Base-by-base conservation (phyloP, 2,888 invertebrate species). In the Julus scandinavius region DNA sequence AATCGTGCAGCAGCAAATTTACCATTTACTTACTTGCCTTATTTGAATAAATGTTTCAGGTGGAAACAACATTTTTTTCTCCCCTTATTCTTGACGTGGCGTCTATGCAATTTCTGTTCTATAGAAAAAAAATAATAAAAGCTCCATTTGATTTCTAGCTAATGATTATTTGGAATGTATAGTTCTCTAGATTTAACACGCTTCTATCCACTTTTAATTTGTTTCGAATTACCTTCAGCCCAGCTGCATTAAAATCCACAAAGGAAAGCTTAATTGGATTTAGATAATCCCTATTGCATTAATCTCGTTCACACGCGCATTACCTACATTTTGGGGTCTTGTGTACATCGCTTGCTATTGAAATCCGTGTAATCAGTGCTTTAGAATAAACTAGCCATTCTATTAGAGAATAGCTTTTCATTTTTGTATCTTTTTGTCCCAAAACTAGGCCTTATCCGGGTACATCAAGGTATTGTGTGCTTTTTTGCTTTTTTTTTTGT, bases 391-490 rank as follows among this genome's bases (percentile, higher is more conserved):
- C 29, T 72, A 72, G 72, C 72, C 9, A 29, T 72, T 72, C 72
- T 72, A 72, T 72, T 72, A 72, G 72, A 29, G 29, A 72, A 72
- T 72, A 72, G 72, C 29, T 72, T 72, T 72, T 72, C 72, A 72
- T 72, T 72, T 72, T 29, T 72, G 7, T 72, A 72, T 72, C 72
- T 72, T 72, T 72, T 72, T 72, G 72, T 72, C 72, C 72, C 72
- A 72, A 72, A 72, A 72, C 72, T 72, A 72, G 72, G 72, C 72
- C 72, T 72, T 72, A 72, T 72, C 72, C 72, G 72, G 72, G 72
- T 72, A 72, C 72, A 72, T 9, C 72, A 72, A 72, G 72, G 72
- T 72, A 72, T 29, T 72, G 72, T 72, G 72, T 11, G 72, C 72
- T 72, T 72, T 72, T 72, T 72, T 20, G 11, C 72, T 38, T 72